A percentile compares a stretch with the other conserved stretches of the same genome.
Conservation (phyloP, 2,888 invertebrate genomes). For the Drosophila barbarae region DNA sequence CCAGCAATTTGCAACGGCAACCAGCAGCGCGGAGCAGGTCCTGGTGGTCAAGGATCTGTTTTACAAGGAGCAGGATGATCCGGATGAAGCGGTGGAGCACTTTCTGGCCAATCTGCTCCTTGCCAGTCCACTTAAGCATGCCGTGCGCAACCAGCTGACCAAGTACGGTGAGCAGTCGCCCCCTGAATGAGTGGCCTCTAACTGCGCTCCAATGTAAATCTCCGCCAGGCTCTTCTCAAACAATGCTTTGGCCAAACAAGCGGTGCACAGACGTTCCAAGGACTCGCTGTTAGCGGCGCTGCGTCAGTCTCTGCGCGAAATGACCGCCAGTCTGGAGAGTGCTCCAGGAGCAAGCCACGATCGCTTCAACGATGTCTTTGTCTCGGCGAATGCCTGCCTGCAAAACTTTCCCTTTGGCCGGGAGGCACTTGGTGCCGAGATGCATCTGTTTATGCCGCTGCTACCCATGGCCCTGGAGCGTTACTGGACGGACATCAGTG, state of each 20-base stretch:
- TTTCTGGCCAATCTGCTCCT: conserved; percentile 78
- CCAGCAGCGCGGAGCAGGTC: conserved; percentile 40
- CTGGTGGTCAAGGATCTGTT: conserved; percentile 10
- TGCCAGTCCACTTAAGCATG: conserved; percentile 77
- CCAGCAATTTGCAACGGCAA: conserved; percentile 34
- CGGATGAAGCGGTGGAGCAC: neutral
- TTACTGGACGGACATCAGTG: conserved; percentile 63
- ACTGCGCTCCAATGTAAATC: neutral
- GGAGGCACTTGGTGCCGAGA: conserved; percentile 61
- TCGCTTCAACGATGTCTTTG: conserved; percentile 61
- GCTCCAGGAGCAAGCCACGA: conserved; percentile 19
- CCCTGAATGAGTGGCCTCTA: neutral
- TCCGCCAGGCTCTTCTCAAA: conserved; percentile 50
- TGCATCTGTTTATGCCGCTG: conserved; percentile 66
- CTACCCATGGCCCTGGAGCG: conserved; percentile 64
- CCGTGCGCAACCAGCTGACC: conserved; percentile 77
- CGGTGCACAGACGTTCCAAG: conserved; percentile 37
- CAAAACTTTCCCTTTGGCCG: conserved; percentile 77
- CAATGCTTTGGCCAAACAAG: conserved; percentile 17
- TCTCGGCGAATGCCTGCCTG: conserved; percentile 73
- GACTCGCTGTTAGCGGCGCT: conserved; percentile 54
- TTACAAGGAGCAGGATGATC: neutral
- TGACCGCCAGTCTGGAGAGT: conserved; percentile 27
- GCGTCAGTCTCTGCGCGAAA: conserved; percentile 48
- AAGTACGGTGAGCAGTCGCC: conserved; percentile 69